Percentiles rank a stretch among this genome's conserved stretches.
Evolutionary conservation across 2,797 vertebrate species (phyloP).

Genomic region (Pelobates cultripes): DNA sequence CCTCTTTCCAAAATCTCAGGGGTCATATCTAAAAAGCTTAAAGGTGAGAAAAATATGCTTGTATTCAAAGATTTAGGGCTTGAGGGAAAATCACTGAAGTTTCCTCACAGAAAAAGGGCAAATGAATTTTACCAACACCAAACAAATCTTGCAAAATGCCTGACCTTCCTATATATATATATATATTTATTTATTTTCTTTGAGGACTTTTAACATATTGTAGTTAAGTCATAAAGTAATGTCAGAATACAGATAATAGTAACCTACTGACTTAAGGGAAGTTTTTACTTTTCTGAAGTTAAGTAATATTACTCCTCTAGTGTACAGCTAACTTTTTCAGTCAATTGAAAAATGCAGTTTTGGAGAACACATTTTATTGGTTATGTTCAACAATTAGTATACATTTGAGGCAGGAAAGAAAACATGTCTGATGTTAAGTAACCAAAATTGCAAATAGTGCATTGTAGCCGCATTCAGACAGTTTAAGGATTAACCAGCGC

Average conservation of each 20-base stretch:
- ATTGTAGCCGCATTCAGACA: too few relatives aligned
- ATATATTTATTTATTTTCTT: too few relatives aligned
- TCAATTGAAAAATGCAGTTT: too few relatives aligned
- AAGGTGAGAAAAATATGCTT: slow-evolving; percentile 27
- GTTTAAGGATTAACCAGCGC: too few relatives aligned
- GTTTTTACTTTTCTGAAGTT: background rate
- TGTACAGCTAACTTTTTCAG: too few relatives aligned
- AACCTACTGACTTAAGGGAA: slow-evolving; percentile 4
- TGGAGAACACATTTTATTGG: too few relatives aligned
- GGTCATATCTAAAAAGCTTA: slow-evolving; percentile 34
- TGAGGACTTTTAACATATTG: background rate
- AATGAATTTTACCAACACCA: background rate
- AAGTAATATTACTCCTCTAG: too few relatives aligned
- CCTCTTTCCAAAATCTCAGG: slow-evolving; percentile 31
- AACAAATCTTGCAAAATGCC: background rate
- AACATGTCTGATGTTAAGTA: too few relatives aligned
- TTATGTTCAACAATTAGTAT: too few relatives aligned
- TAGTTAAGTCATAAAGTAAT: slow-evolving; percentile 38
- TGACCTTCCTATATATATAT: slow-evolving; percentile 1
- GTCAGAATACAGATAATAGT: slow-evolving; percentile 15
- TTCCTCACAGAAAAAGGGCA: slow-evolving; percentile 27
- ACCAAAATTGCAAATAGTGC: too few relatives aligned
- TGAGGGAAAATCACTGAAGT: slow-evolving; percentile 20
- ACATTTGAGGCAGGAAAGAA: too few relatives aligned
- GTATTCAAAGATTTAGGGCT: slow-evolving; percentile 45